Percentiles rank a stretch among this genome's conserved stretches.
Conservation (phyloP, 2,888 invertebrate genomes). For the Drosophila parthenogenetica region DNA sequence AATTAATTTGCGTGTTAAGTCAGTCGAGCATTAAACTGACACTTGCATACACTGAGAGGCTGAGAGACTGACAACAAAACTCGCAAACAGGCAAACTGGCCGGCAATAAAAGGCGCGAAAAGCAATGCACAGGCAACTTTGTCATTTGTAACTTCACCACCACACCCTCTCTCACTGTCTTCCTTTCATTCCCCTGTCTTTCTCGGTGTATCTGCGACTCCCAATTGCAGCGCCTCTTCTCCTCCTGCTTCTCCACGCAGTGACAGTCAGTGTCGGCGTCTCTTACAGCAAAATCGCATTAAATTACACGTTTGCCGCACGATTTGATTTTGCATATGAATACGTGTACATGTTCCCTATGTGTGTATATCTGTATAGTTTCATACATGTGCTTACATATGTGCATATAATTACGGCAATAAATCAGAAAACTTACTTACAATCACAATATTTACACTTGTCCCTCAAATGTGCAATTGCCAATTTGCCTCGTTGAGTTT, state of each 20-base stretch:
- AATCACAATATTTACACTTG: slow-evolving; percentile 81
- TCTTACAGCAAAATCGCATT: slow-evolving; percentile 67
- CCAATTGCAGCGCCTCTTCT: neutral
- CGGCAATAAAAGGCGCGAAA: slow-evolving; percentile 54
- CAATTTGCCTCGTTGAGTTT: slow-evolving; percentile 42
- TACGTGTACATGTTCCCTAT: slow-evolving; percentile 15
- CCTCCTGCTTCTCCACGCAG: neutral
- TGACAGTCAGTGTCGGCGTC: slow-evolving; percentile 38
- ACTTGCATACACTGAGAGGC: slow-evolving; percentile 39
- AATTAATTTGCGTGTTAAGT: slow-evolving; percentile 70
- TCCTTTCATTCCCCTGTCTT: neutral
- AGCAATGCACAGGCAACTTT: slow-evolving; percentile 48
- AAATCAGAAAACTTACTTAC: slow-evolving; percentile 72
- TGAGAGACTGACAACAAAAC: slow-evolving; percentile 23
- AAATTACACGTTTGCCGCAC: slow-evolving; percentile 64
- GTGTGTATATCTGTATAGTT: slow-evolving; percentile 9
- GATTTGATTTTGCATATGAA: slow-evolving; percentile 56
- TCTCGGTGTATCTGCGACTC: neutral
- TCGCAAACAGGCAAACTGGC: slow-evolving; percentile 17
- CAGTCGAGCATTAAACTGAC: slow-evolving; percentile 62
- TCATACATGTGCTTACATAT: slow-evolving; percentile 16
- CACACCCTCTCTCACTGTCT: neutral
- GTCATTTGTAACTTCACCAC: slow-evolving; percentile 24
- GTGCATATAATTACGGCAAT: slow-evolving; percentile 74
- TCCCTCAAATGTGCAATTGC: slow-evolving; percentile 45